Evolutionary conservation across 2,113 vertebrate genomes (phyloP).

Genomic region (Coregonus clupeaformis): DNA sequence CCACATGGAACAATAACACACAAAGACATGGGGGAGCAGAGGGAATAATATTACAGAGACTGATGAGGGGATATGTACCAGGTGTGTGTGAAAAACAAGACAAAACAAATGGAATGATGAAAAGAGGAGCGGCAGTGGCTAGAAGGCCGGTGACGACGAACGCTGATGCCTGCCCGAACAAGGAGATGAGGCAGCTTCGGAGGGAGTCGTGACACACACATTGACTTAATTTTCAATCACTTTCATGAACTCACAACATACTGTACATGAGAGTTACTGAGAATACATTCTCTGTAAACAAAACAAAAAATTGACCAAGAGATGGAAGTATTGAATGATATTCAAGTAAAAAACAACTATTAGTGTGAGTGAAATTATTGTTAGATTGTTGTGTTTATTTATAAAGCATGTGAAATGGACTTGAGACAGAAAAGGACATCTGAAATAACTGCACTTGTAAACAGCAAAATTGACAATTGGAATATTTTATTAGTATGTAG

Average conservation of each 20-base stretch:
- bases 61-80: no score
- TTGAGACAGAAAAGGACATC: not conserved
- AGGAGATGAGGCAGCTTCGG: no score
- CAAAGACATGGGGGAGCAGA: no score
- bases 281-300: not conserved
- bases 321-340: not conserved
- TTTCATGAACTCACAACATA: not conserved
- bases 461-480: slow-evolving; percentile 65
- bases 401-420: not conserved
- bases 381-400: not conserved
- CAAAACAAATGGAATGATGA: no score
- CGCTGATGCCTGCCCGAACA: no score
- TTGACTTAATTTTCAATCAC: not conserved
- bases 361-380: not conserved
- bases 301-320: not conserved
- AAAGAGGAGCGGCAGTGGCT: no score
- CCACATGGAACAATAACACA: no score
- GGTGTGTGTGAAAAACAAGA: no score
- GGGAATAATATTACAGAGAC: no score
- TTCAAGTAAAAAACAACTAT: not conserved
- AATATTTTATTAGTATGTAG: slow-evolving; percentile 99
- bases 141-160: no score
- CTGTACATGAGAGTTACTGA: not conserved
- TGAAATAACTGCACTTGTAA: not conserved
- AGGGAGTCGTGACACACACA: no score